Base-by-base conservation (phyloP, 2,113 vertebrate species). In the Myanophis thanlyinensis region DNA sequence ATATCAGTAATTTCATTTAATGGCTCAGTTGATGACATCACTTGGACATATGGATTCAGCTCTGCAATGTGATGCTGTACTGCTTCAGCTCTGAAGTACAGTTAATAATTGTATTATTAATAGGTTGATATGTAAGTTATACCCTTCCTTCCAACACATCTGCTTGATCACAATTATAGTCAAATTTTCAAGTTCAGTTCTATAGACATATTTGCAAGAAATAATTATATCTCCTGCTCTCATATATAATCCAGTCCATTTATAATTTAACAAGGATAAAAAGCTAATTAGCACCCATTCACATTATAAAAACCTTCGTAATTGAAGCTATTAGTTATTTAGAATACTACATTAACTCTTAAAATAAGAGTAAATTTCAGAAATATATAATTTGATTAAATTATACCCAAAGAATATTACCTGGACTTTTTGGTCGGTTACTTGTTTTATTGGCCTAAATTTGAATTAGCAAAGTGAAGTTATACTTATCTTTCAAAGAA, bases 1-100 rank as follows among this genome's bases (percentile, higher is more conserved):
- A 99, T 97, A 95, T 99, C 98, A 85, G 98, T 98, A 35, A 94
- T 97, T 95, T 98, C 98, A 89, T 98, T 98, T 87, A 99, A 96
- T 73, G 97, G 94, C 73, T 96, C 93, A 92, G 97, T 97, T 9
- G 98, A 99, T 85, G 98, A 97, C 91, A 98, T 98, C 89, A 99
- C 98, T 85, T 98, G 98, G 90, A 99, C 99, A 49, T 99, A 99
- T 0, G 99, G 99, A 97, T 99, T 99, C 93, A 99, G 96, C 94
- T 99, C 99, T 90, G 98, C 98, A 91, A 99, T 97, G 86, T 93
- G 98, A 54, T 97, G 97, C 97, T 98, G 98, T 0, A 98, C 98
- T 47, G 98, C 98, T 95, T 99, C 98, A 93, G 98, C 98, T 95
- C 99, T 99, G 95, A 96, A 96, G 96, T 25, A 87, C 15, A 91